A percentile compares a stretch with the other conserved stretches of the same genome.
phyloP scores from a whole-genome alignment of 2,797 vertebrate genomes.

The Chromis chromis region DNA sequence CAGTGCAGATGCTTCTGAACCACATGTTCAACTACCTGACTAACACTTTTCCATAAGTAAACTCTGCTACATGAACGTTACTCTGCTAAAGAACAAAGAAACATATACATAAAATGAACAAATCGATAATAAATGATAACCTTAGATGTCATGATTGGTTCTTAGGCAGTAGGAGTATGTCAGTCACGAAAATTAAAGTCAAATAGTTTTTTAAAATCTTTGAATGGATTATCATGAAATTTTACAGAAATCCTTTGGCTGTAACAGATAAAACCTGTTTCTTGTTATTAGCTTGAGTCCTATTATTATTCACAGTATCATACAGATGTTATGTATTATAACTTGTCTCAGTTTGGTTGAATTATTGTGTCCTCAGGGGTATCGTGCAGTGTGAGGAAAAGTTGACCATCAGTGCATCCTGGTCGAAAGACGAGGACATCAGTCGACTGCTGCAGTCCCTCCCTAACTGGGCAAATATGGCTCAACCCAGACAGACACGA shows the following conservation, averaged over 20 bases:
- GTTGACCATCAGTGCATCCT: conserved; percentile 95
- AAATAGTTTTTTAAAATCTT: too few species aligned
- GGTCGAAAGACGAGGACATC: conserved; percentile 99
- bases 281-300: too few species aligned
- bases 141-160: neutral
- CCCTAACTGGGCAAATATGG: conserved; percentile 96
- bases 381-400: conserved; percentile 96
- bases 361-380: conserved; percentile 78
- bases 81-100: too few species aligned
- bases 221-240: too few species aligned
- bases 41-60: neutral
- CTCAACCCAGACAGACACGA: conserved; percentile 93
- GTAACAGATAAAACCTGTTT: neutral
- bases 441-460: conserved; percentile 95
- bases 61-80: too few species aligned
- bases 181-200: too few species aligned
- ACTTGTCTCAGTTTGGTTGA: neutral
- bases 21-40: conserved; percentile 5
- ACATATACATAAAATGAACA: too few species aligned
- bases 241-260: neutral
- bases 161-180: neutral
- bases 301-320: too few species aligned
- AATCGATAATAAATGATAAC: too few species aligned
- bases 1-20: conserved; percentile 20
- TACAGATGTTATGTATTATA: neutral